Base-by-base conservation (phyloP, 2,888 invertebrate genomes). In the Yponomeuta cagnagella region DNA sequence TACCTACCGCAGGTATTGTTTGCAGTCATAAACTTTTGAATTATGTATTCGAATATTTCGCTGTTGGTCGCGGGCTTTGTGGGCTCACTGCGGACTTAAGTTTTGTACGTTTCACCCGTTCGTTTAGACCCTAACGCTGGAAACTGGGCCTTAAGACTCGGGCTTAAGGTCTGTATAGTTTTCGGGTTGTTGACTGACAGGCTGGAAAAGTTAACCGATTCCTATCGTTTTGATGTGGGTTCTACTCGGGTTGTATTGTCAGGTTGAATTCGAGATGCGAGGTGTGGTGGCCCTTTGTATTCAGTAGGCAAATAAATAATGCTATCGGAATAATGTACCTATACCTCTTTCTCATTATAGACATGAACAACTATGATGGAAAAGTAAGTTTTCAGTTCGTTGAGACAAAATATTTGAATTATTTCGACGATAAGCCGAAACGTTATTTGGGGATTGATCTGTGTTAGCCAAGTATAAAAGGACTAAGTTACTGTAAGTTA, bases 191-290 rank as follows among this genome's bases (percentile, higher is more conserved):
- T 65, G 10, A 15, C 33, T 65, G 33, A 33, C 33, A 65, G 65
- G 15, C 52, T 48, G 10, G 68, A n/a, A 69, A 48, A 69, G 68
- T 69, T 69, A 48, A 30, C 30, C 33, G 68, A 48, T 69, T 48
- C 48, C 52, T 12, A 43, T 33, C 43, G 33, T 43, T 65, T 71
- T 71, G 71, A 71, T 65, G 69, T 71, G 71, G 71, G 71, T 71
- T 23, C 69, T 2, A 48, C 37, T 33, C 31, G 48, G 69, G 65
- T 71, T 70, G 63, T 69, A 70, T 71, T 71, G 33, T 71, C 71
- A 70, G 71, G 52, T 31, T 48, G 66, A 71, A 71, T 69, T 71
- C n/a, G 37, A 31, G n/a, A 10, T 10, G 33, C 33, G 65, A 33
- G 33, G 31, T 65, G 65, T 31, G 31, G 65, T 65, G 23, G 10